Evolutionary conservation across 2,888 invertebrate genomes (phyloP).

Genomic region (Perithous albicinctus): DNA sequence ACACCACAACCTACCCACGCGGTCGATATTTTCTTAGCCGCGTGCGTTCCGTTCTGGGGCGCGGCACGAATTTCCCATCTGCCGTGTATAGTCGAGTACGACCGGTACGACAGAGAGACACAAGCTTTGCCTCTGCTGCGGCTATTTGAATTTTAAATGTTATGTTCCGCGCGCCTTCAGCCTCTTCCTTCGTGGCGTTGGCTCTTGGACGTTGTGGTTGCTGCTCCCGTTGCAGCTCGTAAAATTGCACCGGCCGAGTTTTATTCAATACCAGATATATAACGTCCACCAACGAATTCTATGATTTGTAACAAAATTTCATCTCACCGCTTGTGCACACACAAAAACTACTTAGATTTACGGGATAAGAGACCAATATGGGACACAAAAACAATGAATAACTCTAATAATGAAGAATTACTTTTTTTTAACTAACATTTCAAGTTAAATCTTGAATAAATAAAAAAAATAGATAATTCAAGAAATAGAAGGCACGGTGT

Average conservation of each 20-base stretch:
- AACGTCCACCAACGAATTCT: too few species aligned
- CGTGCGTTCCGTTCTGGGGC: conserved; percentile 45
- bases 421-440: too few species aligned
- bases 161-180: not conserved
- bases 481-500: too few species aligned
- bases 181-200: conserved; percentile 12
- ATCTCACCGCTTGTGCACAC: too few species aligned
- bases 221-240: not conserved
- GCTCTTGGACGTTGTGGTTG: not conserved
- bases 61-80: conserved; percentile 57
- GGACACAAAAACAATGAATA: too few species aligned
- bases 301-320: too few species aligned
- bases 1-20: conserved; percentile 16
- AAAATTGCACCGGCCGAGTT: conserved; percentile 44
- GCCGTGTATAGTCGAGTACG: conserved; percentile 9
- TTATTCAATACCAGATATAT: conserved; percentile 26
- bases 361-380: too few species aligned
- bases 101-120: not conserved
- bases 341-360: too few species aligned
- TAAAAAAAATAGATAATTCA: too few species aligned
- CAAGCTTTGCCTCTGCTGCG: conserved; percentile 25
- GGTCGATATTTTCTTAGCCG: conserved; percentile 45
- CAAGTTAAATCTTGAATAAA: too few species aligned
- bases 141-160: conserved; percentile 55
- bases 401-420: too few species aligned